phyloP scores from a whole-genome alignment of 1,140 invertebrate species.

The Aphaenogaster ashmeadi region DNA sequence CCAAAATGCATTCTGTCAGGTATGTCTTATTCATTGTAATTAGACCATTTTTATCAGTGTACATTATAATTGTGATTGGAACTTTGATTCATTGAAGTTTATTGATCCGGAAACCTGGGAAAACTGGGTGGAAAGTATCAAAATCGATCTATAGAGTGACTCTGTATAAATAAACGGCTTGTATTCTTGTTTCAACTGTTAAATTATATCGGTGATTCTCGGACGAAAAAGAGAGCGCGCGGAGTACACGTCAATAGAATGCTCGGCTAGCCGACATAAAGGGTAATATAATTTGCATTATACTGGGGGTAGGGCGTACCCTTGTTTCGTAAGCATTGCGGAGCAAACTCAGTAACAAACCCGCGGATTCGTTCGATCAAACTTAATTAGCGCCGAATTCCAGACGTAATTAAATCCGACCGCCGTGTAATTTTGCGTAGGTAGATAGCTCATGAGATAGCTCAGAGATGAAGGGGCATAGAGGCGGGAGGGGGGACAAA shows the following conservation, averaged over 20 bases:
- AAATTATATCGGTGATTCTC: slow-evolving; percentile 19
- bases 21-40: too few relatives aligned
- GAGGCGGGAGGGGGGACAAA: slow-evolving; percentile 51
- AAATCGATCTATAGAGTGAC: slow-evolving; percentile 1
- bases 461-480: slow-evolving; percentile 12
- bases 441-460: slow-evolving; percentile 41
- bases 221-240: slow-evolving; percentile 60
- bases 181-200: background rate
- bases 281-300: slow-evolving; percentile 84
- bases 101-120: background rate
- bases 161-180: slow-evolving; percentile 4
- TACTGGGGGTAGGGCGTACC: slow-evolving; percentile 77
- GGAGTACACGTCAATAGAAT: slow-evolving; percentile 69
- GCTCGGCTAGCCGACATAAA: slow-evolving; percentile 66
- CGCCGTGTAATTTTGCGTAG: slow-evolving; percentile 77
- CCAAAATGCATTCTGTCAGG: too few relatives aligned
- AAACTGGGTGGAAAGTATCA: background rate
- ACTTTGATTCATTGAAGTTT: background rate
- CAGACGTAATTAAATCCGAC: slow-evolving; percentile 85
- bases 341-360: slow-evolving; percentile 83
- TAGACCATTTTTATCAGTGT: too few relatives aligned
- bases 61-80: background rate
- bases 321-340: slow-evolving; percentile 83
- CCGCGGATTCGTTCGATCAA: slow-evolving; percentile 86
- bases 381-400: slow-evolving; percentile 86